phyloP scores from a whole-genome alignment of 2,113 vertebrate genomes.

The Motacilla alba region DNA sequence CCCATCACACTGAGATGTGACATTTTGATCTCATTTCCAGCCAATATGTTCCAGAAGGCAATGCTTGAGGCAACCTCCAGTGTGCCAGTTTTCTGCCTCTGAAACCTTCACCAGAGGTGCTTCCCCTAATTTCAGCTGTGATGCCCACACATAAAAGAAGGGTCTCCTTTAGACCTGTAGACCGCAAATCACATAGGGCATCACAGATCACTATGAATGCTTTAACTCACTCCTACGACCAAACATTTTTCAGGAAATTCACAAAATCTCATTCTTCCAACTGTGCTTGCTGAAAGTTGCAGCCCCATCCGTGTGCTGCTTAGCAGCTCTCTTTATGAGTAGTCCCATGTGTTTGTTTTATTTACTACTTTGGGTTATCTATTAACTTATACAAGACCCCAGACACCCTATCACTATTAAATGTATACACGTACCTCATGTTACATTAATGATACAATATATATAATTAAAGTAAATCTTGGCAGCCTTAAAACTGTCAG shows the following conservation, averaged over 20 bases:
- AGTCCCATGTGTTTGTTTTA: slow-evolving; percentile 5
- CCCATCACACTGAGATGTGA: background rate
- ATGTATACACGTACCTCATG: background rate
- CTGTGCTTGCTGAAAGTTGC: background rate
- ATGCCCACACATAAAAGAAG: background rate
- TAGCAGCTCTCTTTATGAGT: background rate
- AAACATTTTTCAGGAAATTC: background rate
- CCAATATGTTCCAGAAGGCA: background rate
- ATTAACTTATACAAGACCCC: background rate
- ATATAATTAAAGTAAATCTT: slow-evolving; percentile 15
- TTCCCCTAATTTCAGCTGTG: background rate
- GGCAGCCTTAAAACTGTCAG: background rate
- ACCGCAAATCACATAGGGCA: background rate
- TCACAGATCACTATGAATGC: background rate
- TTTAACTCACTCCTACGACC: background rate
- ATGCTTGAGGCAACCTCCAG: background rate
- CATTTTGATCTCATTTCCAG: slow-evolving; percentile 31
- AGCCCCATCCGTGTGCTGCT: background rate
- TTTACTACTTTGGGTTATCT: background rate
- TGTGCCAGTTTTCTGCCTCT: background rate
- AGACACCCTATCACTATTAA: background rate
- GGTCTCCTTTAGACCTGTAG: background rate
- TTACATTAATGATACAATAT: slow-evolving; percentile 3
- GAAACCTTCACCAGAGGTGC: background rate
- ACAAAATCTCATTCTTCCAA: background rate